Evolutionary conservation across 2,113 vertebrate species (phyloP).

Genomic region (Oncorhynchus keta): DNA sequence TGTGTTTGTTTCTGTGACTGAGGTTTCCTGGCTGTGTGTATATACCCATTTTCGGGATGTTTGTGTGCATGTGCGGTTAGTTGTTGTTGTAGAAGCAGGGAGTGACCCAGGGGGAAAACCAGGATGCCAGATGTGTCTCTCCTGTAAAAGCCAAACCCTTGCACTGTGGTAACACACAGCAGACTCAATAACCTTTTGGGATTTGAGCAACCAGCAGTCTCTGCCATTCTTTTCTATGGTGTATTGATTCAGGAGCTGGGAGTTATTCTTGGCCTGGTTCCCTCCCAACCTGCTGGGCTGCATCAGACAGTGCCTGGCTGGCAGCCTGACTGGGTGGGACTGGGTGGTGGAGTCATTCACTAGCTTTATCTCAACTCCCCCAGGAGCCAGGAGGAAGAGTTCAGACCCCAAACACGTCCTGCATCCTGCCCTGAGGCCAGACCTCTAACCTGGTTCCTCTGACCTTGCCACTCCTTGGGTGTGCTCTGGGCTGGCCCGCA

Average conservation of each 20-base stretch:
- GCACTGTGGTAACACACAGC: slow-evolving; percentile 14
- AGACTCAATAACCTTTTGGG: slow-evolving; percentile 30
- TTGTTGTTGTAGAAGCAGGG: not conserved
- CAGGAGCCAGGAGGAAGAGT: slow-evolving; percentile 21
- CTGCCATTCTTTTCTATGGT: slow-evolving; percentile 19
- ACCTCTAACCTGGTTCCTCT: slow-evolving; percentile 25
- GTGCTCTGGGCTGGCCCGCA: not conserved
- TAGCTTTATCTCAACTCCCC: slow-evolving; percentile 44
- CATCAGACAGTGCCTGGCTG: not conserved
- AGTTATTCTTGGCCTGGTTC: slow-evolving; percentile 9
- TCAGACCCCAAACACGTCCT: slow-evolving; percentile 34
- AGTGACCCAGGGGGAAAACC: slow-evolving; percentile 1
- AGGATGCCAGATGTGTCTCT: slow-evolving; percentile 40
- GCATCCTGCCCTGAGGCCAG: slow-evolving; percentile 17
- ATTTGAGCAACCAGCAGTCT: slow-evolving; percentile 17
- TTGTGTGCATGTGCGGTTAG: not conserved
- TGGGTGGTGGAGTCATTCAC: slow-evolving; percentile 24
- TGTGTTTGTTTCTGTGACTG: too few relatives aligned
- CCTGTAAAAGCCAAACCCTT: slow-evolving; percentile 5
- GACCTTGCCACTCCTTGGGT: slow-evolving; percentile 13
- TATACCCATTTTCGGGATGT: too few relatives aligned
- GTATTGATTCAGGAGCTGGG: slow-evolving; percentile 1
- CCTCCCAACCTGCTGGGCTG: slow-evolving; percentile 17
- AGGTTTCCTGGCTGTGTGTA: too few relatives aligned
- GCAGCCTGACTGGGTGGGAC: slow-evolving; percentile 8